phyloP scores from a whole-genome alignment of 64 coral and sea anemone genomes.

The Pachyseris speciosa region DNA sequence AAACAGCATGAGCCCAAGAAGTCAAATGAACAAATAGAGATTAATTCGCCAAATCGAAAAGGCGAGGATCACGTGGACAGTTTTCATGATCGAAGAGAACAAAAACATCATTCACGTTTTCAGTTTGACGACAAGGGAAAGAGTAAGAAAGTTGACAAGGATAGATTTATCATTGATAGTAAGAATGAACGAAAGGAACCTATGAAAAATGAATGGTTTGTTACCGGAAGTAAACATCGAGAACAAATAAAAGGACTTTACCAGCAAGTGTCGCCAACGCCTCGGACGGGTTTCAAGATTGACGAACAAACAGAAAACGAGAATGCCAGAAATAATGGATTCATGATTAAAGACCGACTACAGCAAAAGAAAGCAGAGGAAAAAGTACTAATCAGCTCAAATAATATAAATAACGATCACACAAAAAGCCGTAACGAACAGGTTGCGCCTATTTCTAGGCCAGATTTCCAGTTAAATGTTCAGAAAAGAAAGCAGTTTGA shows the following conservation, averaged over 20 bases:
- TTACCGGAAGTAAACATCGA: not conserved
- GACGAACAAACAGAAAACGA: not conserved
- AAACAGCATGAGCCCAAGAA: not conserved
- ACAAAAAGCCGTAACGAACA: not conserved
- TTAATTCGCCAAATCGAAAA: not conserved
- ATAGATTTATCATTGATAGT: not conserved
- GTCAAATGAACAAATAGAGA: not conserved
- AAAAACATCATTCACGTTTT: not conserved
- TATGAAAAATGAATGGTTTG: not conserved
- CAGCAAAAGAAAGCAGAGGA: not conserved
- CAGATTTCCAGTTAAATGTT: not conserved
- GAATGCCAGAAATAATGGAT: not conserved
- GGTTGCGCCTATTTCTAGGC: not conserved
- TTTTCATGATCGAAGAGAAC: not conserved
- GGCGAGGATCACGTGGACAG: not conserved
- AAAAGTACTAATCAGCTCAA: not conserved
- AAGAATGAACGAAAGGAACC: not conserved
- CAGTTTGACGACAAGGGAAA: not conserved
- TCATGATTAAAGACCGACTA: not conserved
- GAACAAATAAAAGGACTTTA: not conserved
- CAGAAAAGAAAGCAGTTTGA: not conserved
- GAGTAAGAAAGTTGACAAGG: not conserved
- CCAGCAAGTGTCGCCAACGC: not conserved
- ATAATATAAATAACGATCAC: not conserved
- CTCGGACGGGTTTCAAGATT: not conserved